Base-by-base conservation (phyloP, 2,797 vertebrate genomes). In the Bufotes viridis region DNA sequence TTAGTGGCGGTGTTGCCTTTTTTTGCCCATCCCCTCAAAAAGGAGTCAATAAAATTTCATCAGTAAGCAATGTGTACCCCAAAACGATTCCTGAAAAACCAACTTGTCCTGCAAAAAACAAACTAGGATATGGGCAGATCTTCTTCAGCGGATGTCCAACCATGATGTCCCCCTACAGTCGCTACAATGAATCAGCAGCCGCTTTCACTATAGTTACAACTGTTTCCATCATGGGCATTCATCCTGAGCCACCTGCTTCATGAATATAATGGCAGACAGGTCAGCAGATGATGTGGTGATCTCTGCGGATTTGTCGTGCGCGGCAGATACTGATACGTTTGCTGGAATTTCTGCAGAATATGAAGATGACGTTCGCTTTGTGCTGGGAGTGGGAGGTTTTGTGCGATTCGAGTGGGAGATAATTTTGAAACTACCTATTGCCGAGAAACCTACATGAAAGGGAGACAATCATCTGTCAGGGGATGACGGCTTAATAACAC, bases 321-420 rank as follows among this genome's bases (percentile, higher is more conserved):
- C 11, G 26, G 51, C 81, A 70, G 81, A 72, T 72, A n/a, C 53
- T n/a, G 69, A 84, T 60, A 29, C 11, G 13, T n/a, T 84, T 74
- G 55, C 69, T 22, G 53, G 53, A 49, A 29, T 74, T 72, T 63
- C 83, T 76, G 29, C 57, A 55, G 69, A 58, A 60, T 34, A 24
- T 58, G 57, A 11, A 84, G 55, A 76, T 75, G 42, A 49, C 53
- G 12, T n/a, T 53, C 18, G 34, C 72, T 76, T 26, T 61, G 60
- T 53, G 15, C 11, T 0, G 58, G 26, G 74, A 57, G 84, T 86
- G 84, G 84, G 84, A 67, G 75, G 61, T 76, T 65, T 67, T 51
- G 61, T 15, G 49, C 61, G 9, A 13, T 79, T 69, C 53, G 9
- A 69, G 84, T 79, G 84, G 84, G 76, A 53, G 84, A 86, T 51